Conservation (phyloP, 2,888 invertebrate genomes). For the Artemia sinica region DNA sequence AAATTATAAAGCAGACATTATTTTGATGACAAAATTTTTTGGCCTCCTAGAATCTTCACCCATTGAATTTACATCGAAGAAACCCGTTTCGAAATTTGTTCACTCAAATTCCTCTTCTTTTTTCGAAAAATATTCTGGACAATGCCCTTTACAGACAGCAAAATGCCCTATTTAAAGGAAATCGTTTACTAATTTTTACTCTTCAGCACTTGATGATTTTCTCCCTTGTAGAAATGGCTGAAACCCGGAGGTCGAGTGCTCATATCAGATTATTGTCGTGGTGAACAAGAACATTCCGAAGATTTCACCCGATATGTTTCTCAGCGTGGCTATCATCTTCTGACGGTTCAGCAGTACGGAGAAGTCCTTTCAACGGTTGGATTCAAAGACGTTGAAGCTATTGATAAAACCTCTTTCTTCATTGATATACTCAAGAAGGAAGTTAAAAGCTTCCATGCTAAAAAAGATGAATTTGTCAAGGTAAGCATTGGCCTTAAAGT, state of each 20-base stretch:
- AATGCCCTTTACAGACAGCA: too few species aligned
- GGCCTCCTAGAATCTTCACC: too few species aligned
- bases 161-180: too few species aligned
- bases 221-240: constrained; percentile 33
- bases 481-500: constrained; percentile 24
- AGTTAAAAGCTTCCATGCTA: constrained; percentile 31
- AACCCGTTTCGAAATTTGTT: too few species aligned
- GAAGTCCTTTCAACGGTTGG: constrained; percentile 35
- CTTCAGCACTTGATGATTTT: not conserved
- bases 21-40: too few species aligned
- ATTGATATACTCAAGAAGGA: constrained; percentile 35
- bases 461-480: constrained; percentile 34
- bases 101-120: too few species aligned
- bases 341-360: constrained; percentile 29
- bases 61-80: too few species aligned
- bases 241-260: constrained; percentile 38
- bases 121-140: too few species aligned
- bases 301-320: constrained; percentile 36
- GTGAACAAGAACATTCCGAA: constrained; percentile 33
- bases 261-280: constrained; percentile 38
- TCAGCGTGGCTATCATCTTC: constrained; percentile 37
- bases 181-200: too few species aligned
- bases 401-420: constrained; percentile 37
- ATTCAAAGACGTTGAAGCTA: constrained; percentile 35
- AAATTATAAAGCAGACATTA: too few species aligned